These are phyloP conservation scores for Motacilla tschutschensis DNA, from an alignment of 2,113 vertebrate species.

Conservation along the genomic window DNA sequence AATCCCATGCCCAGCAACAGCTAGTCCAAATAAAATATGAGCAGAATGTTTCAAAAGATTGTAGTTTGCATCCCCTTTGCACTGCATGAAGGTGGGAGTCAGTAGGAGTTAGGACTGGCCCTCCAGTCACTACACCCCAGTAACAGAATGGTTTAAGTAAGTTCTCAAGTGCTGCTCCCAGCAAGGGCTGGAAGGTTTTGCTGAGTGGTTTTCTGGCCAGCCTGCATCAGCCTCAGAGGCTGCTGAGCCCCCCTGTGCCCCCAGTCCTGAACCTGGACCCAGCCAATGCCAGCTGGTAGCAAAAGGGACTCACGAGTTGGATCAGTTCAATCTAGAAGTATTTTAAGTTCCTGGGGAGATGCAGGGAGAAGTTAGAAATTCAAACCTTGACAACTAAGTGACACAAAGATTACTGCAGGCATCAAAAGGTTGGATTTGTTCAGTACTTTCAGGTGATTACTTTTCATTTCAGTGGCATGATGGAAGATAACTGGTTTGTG, in stretches of 20 bases:
- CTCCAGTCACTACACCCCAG: background rate
- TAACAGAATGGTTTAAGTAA: background rate
- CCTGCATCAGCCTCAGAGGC: background rate
- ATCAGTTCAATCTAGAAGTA: background rate
- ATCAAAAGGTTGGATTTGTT: background rate
- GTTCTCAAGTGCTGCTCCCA: background rate
- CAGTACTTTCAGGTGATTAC: background rate
- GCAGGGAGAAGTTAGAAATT: background rate
- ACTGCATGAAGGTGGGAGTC: background rate
- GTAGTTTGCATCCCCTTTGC: background rate
- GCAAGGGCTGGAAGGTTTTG: background rate
- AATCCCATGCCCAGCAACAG: background rate
- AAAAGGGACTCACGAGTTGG: background rate
- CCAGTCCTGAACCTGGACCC: background rate
- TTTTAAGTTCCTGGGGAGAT: background rate
- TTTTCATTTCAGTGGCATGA: slow-evolving; percentile 21
- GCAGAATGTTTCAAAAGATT: background rate
- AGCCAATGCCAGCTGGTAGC: background rate
- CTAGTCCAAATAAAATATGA: background rate
- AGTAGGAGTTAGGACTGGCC: background rate
- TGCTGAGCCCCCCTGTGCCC: background rate
- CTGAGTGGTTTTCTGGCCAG: background rate
- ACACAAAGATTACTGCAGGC: slow-evolving; percentile 4
- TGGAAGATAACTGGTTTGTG: slow-evolving; percentile 24
- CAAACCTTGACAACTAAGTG: slow-evolving; percentile 4